Evolutionary conservation across 1,140 invertebrate species (phyloP).

Genomic region (Holcopasites calliopsidis): DNA sequence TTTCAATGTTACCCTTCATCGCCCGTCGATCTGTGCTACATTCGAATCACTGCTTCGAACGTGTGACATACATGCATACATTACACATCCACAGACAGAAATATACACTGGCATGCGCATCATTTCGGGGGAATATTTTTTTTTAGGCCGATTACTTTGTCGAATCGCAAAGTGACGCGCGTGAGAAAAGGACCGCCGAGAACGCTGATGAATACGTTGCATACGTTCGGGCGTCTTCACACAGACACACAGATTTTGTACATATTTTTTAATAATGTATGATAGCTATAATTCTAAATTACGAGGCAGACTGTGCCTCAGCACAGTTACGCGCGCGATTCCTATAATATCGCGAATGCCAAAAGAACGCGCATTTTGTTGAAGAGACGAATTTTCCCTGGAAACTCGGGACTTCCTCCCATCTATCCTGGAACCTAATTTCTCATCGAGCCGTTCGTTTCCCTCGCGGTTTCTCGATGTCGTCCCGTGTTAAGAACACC

Average conservation of each 20-base stretch:
- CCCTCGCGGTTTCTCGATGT: constrained; percentile 39
- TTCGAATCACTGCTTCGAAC: background rate
- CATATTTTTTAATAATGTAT: constrained; percentile 43
- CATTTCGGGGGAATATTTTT: background rate
- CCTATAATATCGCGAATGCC: background rate
- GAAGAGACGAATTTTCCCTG: background rate
- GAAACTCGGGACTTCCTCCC: constrained; percentile 23
- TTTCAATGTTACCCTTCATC: background rate
- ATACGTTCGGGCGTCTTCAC: background rate
- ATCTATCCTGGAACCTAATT: background rate
- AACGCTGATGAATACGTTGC: background rate
- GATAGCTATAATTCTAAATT: constrained; percentile 28
- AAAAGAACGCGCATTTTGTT: background rate
- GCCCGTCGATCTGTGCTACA: background rate
- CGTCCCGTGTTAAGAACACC: constrained; percentile 11
- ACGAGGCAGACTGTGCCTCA: background rate
- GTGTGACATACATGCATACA: background rate
- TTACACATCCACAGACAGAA: background rate
- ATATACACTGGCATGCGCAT: background rate
- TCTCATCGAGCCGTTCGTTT: constrained; percentile 21
- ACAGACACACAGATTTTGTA: constrained; percentile 34
- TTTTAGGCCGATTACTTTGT: background rate
- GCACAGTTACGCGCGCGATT: background rate
- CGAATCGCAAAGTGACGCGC: background rate
- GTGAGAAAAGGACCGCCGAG: background rate